Evolutionary conservation across 2,797 vertebrate genomes (phyloP).

Genomic region (Sebastes oblongus): DNA sequence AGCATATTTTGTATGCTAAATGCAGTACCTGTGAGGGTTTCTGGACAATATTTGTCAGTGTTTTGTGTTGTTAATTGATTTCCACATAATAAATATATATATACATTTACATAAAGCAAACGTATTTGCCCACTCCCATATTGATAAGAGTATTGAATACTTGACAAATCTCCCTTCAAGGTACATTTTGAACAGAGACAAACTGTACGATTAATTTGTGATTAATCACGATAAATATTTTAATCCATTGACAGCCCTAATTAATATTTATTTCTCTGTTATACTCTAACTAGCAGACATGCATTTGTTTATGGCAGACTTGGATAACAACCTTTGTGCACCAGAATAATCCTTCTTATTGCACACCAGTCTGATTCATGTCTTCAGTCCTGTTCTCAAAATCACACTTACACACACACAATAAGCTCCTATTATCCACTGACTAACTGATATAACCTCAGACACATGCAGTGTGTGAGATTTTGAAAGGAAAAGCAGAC

Average conservation of each 20-base stretch:
- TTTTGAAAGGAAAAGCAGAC: slow-evolving; percentile 57
- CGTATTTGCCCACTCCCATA: too few relatives aligned
- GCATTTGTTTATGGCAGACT: neutral
- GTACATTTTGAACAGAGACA: too few relatives aligned
- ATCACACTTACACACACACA: neutral
- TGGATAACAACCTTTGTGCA: neutral
- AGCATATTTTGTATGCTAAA: too few relatives aligned
- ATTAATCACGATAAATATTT: too few relatives aligned
- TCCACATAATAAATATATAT: too few relatives aligned
- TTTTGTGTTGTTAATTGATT: too few relatives aligned
- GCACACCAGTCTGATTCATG: neutral
- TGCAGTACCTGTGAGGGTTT: too few relatives aligned
- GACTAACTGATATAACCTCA: slow-evolving; percentile 26
- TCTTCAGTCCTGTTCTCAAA: slow-evolving; percentile 7
- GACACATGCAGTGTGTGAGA: slow-evolving; percentile 16
- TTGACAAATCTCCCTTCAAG: too few relatives aligned
- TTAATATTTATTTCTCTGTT: neutral
- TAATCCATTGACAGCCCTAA: neutral
- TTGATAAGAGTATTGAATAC: too few relatives aligned
- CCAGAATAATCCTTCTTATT: neutral
- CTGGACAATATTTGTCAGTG: too few relatives aligned
- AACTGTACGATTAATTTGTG: too few relatives aligned
- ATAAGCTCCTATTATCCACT: neutral
- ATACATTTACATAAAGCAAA: too few relatives aligned
- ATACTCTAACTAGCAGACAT: neutral